Evolutionary conservation across 2,888 invertebrate species (phyloP).

Genomic region (Craniophora ligustri): DNA sequence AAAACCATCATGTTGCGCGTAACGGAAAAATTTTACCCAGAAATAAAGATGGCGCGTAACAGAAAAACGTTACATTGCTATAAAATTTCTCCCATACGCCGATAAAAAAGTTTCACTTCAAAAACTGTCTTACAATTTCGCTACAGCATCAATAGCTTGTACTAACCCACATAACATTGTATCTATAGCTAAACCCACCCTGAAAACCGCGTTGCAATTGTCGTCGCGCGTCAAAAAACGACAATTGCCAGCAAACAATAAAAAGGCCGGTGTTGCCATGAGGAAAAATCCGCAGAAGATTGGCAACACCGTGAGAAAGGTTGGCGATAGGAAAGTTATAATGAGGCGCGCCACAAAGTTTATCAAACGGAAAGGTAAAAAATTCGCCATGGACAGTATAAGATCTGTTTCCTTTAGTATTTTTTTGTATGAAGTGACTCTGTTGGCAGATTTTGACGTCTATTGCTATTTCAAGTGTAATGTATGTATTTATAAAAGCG

Average conservation of each 20-base stretch:
- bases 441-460: conserved; percentile 5
- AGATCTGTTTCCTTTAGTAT: no score
- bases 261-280: conserved; percentile 46
- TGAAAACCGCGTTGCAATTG: conserved; percentile 41
- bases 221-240: conserved; percentile 52
- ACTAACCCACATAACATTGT: conserved; percentile 46
- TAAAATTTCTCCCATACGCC: no score
- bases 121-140: conserved; percentile 28
- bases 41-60: no score
- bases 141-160: conserved; percentile 26
- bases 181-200: conserved; percentile 51
- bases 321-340: conserved; percentile 72
- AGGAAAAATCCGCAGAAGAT: conserved; percentile 66
- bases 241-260: conserved; percentile 54
- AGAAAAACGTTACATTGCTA: no score
- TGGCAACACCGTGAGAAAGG: conserved; percentile 65
- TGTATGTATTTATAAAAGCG: no score
- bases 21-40: no score
- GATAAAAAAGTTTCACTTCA: no score
- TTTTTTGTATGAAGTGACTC: background rate
- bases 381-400: no score
- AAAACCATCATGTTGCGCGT: no score
- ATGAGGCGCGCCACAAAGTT: conserved; percentile 75
- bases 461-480: background rate
- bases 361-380: conserved; percentile 80